Conservation (phyloP, 2,888 invertebrate species). For the Spilosoma lubricipeda region DNA sequence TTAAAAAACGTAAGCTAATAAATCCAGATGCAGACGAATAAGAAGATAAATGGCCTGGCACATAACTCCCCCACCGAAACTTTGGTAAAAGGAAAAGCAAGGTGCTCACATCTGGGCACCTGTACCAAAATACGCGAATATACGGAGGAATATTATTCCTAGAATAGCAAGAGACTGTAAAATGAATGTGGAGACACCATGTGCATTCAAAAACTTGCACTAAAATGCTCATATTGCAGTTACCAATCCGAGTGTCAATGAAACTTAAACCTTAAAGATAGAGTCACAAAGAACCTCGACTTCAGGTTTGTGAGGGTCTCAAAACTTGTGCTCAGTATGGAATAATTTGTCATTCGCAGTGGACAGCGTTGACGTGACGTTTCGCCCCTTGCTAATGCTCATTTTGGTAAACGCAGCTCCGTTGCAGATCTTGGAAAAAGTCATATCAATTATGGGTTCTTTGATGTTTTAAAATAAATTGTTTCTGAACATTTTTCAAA, state of each 20-base stretch:
- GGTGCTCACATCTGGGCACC: slow-evolving; percentile 81
- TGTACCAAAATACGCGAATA: slow-evolving; percentile 79
- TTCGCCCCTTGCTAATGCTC: slow-evolving; percentile 78
- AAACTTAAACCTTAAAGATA: slow-evolving; percentile 50
- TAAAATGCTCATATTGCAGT: slow-evolving; percentile 52
- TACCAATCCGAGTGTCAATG: slow-evolving; percentile 23
- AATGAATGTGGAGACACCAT: slow-evolving; percentile 81
- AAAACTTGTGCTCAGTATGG: slow-evolving; percentile 57
- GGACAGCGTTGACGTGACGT: slow-evolving; percentile 78
- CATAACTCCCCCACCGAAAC: slow-evolving; percentile 60
- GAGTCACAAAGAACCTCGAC: slow-evolving; percentile 35
- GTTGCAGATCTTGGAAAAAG: slow-evolving; percentile 62
- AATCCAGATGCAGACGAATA: slow-evolving; percentile 75
- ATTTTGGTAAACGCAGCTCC: slow-evolving; percentile 65
- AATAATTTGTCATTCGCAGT: slow-evolving; percentile 80
- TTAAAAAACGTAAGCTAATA: slow-evolving; percentile 68
- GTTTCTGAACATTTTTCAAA: not conserved
- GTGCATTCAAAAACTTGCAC: slow-evolving; percentile 78
- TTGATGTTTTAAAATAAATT: slow-evolving; percentile 55
- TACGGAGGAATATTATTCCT: slow-evolving; percentile 82
- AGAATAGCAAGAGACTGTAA: slow-evolving; percentile 86
- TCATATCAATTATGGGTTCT: slow-evolving; percentile 49
- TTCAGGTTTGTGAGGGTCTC: slow-evolving; percentile 35
- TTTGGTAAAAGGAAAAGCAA: slow-evolving; percentile 70
- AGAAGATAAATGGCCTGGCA: slow-evolving; percentile 72